phyloP scores from a whole-genome alignment of 2,113 vertebrate species.

The Heterotilapia buettikoferi region DNA sequence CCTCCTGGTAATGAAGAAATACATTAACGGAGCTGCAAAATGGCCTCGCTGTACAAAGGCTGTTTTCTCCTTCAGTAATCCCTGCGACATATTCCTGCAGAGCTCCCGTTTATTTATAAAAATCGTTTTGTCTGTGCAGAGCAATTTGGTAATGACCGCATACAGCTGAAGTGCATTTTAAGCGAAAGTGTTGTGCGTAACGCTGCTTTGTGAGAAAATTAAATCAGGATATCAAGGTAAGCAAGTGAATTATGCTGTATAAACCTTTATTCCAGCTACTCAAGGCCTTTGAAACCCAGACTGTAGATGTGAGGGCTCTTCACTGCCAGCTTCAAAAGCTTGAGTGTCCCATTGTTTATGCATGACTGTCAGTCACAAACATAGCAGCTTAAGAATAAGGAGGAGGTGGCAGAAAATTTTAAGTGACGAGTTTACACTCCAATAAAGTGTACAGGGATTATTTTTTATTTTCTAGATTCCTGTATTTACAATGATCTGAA shows the following conservation, averaged over 20 bases:
- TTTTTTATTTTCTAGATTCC: not conserved
- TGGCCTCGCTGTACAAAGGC: constrained; percentile 2
- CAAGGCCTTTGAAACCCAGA: constrained; percentile 3
- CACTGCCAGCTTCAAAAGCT: not conserved
- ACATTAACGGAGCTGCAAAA: constrained; percentile 48
- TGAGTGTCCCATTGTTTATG: constrained; percentile 7
- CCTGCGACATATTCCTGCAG: not conserved
- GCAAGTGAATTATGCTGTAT: not conserved
- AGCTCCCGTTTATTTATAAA: not conserved
- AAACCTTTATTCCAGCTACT: not conserved
- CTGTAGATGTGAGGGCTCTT: not conserved
- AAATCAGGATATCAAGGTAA: constrained; percentile 1
- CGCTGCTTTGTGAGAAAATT: not conserved
- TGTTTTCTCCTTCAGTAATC: constrained; percentile 31
- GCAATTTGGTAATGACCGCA: not conserved
- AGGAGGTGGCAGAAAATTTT: not conserved
- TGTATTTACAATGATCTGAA: not conserved
- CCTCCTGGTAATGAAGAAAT: constrained; percentile 56
- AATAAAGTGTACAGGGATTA: not conserved
- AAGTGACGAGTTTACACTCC: not conserved
- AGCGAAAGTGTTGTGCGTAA: not conserved
- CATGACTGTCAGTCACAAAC: not conserved
- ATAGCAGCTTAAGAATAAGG: not conserved
- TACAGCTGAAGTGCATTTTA: not conserved
- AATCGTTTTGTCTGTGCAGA: not conserved